Conservation (phyloP, 2,113 vertebrate genomes). For the Ancistrus triradiatus region DNA sequence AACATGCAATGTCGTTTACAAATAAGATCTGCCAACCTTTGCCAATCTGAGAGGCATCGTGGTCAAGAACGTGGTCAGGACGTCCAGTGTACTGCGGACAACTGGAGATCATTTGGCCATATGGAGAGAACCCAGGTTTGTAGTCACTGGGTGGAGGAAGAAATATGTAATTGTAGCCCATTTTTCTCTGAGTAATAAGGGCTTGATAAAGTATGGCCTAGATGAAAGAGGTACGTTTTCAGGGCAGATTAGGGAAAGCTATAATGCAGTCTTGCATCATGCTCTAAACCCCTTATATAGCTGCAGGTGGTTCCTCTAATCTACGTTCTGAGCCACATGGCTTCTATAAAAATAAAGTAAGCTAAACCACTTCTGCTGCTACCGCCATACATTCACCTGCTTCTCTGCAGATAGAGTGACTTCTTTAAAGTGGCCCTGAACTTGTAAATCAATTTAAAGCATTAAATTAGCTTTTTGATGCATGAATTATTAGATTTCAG, state of each 20-base stretch:
- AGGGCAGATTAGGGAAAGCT: constrained; percentile 15
- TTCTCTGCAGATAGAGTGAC: not conserved
- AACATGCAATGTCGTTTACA: constrained; percentile 6
- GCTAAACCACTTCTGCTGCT: constrained; percentile 19
- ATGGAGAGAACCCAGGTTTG: not conserved
- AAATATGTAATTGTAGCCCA: not conserved
- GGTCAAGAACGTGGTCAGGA: not conserved
- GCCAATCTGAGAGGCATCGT: too few relatives aligned
- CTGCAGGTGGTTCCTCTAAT: constrained; percentile 32
- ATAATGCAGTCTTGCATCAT: constrained; percentile 34
- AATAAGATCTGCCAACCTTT: not conserved
- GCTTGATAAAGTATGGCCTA: not conserved
- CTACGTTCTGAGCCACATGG: constrained; percentile 29
- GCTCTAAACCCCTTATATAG: constrained; percentile 33
- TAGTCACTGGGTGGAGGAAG: not conserved
- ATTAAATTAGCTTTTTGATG: too few relatives aligned
- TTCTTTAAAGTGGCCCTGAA: too few relatives aligned
- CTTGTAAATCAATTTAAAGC: too few relatives aligned
- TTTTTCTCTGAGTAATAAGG: not conserved
- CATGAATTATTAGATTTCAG: too few relatives aligned
- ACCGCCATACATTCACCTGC: constrained; percentile 46
- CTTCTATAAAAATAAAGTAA: constrained; percentile 30
- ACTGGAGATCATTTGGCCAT: not conserved
- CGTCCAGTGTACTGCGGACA: not conserved
- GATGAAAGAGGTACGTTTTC: constrained; percentile 22